Evolutionary conservation across 2,888 invertebrate species (phyloP).

Genomic region (Molorchus minor): DNA sequence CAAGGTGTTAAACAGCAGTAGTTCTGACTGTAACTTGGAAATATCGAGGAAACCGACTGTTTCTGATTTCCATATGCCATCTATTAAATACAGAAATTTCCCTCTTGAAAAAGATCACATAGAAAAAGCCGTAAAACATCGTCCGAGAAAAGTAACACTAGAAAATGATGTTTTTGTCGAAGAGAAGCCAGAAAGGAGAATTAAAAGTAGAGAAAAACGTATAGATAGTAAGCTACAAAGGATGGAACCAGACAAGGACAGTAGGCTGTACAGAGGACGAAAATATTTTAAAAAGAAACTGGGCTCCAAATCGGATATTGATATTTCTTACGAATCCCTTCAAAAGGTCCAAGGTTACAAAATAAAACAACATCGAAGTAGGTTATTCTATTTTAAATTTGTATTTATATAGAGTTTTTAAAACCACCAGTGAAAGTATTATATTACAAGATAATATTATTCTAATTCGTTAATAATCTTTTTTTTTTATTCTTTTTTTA

Average conservation of each 20-base stretch:
- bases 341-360: too few species aligned
- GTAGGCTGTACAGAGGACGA: neutral
- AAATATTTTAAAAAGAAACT: neutral
- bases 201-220: neutral
- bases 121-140: neutral
- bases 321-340: conserved; percentile 27
- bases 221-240: neutral
- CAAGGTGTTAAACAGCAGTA: conserved; percentile 37
- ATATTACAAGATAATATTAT: too few species aligned
- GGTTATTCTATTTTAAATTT: too few species aligned
- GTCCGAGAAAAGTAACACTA: neutral
- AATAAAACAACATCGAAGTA: too few species aligned
- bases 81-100: neutral
- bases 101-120: neutral
- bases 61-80: conserved; percentile 8
- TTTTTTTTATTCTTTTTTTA: too few species aligned
- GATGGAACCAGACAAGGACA: neutral
- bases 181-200: neutral
- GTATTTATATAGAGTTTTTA: too few species aligned
- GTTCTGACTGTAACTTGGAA: conserved; percentile 39
- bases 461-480: too few species aligned
- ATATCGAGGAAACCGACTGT: conserved; percentile 25
- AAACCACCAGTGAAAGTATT: too few species aligned
- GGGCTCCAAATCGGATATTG: conserved; percentile 25
- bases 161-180: neutral